These are phyloP conservation scores for Dryomyza anilis DNA, from an alignment of 2,888 invertebrate species.

Conservation along the genomic window DNA sequence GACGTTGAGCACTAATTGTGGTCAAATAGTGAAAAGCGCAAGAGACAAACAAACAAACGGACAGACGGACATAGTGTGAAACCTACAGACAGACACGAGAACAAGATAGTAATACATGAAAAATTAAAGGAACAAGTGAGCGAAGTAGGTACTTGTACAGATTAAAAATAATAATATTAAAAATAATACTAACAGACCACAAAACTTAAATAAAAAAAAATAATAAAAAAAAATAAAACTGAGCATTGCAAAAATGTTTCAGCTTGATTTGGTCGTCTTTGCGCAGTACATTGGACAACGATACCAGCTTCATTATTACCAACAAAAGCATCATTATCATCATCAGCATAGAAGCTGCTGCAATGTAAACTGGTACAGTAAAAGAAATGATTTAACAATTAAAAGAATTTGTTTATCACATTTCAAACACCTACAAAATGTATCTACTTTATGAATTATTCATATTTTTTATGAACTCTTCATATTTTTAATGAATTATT, in stretches of 20 bases:
- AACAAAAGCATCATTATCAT: background rate
- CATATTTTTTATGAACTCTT: no score
- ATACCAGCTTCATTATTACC: no score
- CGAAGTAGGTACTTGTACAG: no score
- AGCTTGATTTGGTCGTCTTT: constrained; percentile 2
- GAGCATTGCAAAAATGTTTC: constrained; percentile 17
- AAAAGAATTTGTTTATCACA: background rate
- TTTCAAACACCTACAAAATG: no score
- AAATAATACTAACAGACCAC: no score
- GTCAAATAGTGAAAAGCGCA: background rate
- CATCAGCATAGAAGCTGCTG: background rate
- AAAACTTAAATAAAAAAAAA: background rate
- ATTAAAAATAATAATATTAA: no score
- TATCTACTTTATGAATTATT: no score
- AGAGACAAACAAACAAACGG: background rate
- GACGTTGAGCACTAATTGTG: constrained; percentile 2
- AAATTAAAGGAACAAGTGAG: constrained; percentile 17
- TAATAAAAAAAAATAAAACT: background rate
- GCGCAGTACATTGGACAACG: background rate
- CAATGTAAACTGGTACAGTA: no score
- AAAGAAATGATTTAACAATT: background rate
- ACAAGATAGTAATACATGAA: constrained; percentile 9
- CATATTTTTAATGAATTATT: no score
- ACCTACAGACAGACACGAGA: no score
- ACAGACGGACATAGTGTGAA: background rate